Conservation (phyloP, 2,113 vertebrate species). For the Tiliqua scincoides region DNA sequence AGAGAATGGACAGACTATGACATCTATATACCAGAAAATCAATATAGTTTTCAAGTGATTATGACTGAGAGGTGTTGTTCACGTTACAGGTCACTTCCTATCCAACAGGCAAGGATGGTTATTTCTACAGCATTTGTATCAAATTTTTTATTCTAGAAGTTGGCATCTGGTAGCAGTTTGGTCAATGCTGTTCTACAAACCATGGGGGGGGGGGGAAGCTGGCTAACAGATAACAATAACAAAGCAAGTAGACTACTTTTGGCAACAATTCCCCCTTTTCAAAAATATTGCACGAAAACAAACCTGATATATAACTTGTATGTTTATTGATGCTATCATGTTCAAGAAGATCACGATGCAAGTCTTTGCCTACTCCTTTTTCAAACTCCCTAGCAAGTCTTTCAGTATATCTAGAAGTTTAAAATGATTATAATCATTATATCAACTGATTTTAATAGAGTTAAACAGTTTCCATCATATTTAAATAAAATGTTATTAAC, state of each 20-base stretch:
- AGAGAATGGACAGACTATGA: not conserved
- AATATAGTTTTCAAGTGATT: not conserved
- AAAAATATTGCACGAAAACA: not conserved
- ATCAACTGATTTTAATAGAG: not conserved
- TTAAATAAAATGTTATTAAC: not conserved
- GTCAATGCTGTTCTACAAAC: not conserved
- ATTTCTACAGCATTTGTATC: not conserved
- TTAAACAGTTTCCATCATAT: not conserved
- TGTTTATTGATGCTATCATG: conserved; percentile 77
- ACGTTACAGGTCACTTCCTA: not conserved
- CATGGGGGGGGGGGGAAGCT: not conserved
- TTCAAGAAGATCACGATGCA: conserved; percentile 75
- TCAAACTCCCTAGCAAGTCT: conserved; percentile 74
- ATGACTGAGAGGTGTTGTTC: not conserved
- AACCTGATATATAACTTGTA: conserved; percentile 79
- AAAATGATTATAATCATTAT: not conserved
- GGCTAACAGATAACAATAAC: not conserved
- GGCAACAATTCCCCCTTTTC: not conserved
- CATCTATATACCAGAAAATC: not conserved
- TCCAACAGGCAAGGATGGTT: not conserved
- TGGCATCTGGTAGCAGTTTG: not conserved
- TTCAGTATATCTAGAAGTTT: conserved; percentile 71
- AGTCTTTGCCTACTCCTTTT: conserved; percentile 67
- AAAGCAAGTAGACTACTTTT: not conserved
- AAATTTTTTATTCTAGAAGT: not conserved